phyloP scores from a whole-genome alignment of 2,113 vertebrate genomes.

The Anseranas semipalmata region DNA sequence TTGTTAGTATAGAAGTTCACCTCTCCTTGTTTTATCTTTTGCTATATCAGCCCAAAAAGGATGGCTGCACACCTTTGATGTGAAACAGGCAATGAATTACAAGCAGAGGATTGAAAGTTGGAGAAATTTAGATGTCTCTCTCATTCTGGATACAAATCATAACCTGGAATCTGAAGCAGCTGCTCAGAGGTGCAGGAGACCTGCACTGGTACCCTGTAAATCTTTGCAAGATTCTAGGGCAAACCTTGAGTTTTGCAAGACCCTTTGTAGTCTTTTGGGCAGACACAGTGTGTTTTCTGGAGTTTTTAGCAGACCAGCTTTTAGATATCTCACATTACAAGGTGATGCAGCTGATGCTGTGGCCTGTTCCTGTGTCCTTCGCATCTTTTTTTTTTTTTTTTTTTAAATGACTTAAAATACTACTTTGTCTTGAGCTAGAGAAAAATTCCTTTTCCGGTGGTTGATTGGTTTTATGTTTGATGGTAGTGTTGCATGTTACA shows the following conservation, averaged over 20 bases:
- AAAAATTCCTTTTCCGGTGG: neutral
- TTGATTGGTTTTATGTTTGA: neutral
- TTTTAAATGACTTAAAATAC: neutral
- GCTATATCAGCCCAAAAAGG: neutral
- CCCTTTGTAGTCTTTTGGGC: neutral
- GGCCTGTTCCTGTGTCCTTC: neutral
- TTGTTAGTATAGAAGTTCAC: neutral
- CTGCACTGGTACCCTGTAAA: neutral
- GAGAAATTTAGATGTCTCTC: neutral
- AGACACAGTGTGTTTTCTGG: fast-evolving
- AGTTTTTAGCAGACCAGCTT: neutral
- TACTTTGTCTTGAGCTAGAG: neutral
- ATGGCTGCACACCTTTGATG: neutral
- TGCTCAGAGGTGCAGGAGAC: neutral
- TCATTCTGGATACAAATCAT: neutral
- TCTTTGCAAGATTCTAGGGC: neutral
- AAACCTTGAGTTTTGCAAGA: neutral
- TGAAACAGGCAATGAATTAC: neutral
- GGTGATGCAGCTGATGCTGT: neutral
- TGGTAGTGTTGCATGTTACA: neutral
- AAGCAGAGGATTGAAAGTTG: neutral
- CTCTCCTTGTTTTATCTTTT: neutral
- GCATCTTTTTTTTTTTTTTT: neutral
- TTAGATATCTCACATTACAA: neutral
- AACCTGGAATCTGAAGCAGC: neutral